Evolutionary conservation across 2,797 vertebrate species (phyloP), one percentile per base, ranked within the genome.

Genomic region (Tinamus major): DNA sequence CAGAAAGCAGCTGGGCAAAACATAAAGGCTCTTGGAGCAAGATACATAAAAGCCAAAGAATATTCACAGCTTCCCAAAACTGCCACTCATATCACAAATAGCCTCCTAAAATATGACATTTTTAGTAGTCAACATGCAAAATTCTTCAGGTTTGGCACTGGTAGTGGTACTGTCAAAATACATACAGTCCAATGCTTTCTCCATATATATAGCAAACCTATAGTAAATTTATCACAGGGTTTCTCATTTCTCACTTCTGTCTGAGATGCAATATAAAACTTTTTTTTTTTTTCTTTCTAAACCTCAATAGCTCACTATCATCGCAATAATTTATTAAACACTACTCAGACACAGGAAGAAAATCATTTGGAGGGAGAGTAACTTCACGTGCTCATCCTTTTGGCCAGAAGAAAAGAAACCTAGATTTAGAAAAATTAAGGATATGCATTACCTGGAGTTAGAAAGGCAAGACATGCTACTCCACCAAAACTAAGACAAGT

Each of bases 1-100:
- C 20, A 87, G 71, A 86, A 79, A 94, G 26, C 56, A 94, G n/a
- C 31, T 39, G 35, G 24, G 23, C 64, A 91, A 74, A 42, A 49
- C 2, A 41, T 8, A 29, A 15, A 23, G 46, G 46, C 55, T 59
- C 31, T 13, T 72, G 49, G 56, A 46, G 9, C 44, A 46, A 46
- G 65, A 87, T 62, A 77, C 3, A 10, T 8, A 81, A 19, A 49
- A 29, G 77, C 20, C 64, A 87, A 72, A 76, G 75, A 72, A n/a
- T 51, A 88, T 39, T 2, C 1, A 42, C 42, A 81, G 71, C 56
- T 90, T 85, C 63, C 79, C 51, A 44, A 72, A 95, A 55, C 42
- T 61, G 61, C n/a, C 71, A 62, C 61, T 65, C 59, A 12, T 15
- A 48, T 81, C 80, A 84, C 46, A 76, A 20, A 27, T 0, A 76